Base-by-base conservation (phyloP, 30 jellyfish, hydroid and myxozoan species). In the Catostylus mosaicus region DNA sequence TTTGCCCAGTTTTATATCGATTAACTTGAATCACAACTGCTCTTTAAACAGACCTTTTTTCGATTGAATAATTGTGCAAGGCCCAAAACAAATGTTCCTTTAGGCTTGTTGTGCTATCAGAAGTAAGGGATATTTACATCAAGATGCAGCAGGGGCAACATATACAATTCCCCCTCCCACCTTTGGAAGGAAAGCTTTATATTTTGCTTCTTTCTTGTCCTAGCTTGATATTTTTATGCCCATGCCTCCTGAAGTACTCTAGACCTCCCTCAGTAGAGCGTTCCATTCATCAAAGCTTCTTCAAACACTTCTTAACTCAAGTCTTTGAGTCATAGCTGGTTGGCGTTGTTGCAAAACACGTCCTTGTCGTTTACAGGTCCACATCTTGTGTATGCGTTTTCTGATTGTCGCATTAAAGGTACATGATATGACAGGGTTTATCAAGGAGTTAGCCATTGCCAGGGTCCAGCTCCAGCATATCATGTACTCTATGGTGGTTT, bases 381-480 rank as follows among this genome's bases (percentile, higher is more conserved):
- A 4, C 62, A 68, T 23, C 40, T 36, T 68, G 26, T 9, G 26
- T 6, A 68, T 18, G 27, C 35, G 27, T 36, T 46, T 34, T 23
- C 64, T 68, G 43, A 68, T 23, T 16, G 36, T 38, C 3, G 80
- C 40, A 35, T 68, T 35, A 4, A 68, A 37, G 4, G 34, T 30
- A 18, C 80, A 68, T 3, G 80, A 34, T 33, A 35, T 68, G 2
- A 68, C 40, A 0, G 80, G 80, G 64, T 68, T 68, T 3, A 68
- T 68, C 16, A 35, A 46, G 0, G 80, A 68, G 45, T 37, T 68
- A 0, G 30, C 62, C 64, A 35, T 35, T 3, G 59, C 80, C 0
- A 68, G 64, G 9, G 80, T 68, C 80, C 80, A 68, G 7, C 59
- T 38, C 80, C 80, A 68, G 59, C 80, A 68, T 16, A 18, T 0